Evolutionary conservation across 2,888 invertebrate species (phyloP), one percentile per base, ranked within the genome.

Genomic region (Selenia dentaria): DNA sequence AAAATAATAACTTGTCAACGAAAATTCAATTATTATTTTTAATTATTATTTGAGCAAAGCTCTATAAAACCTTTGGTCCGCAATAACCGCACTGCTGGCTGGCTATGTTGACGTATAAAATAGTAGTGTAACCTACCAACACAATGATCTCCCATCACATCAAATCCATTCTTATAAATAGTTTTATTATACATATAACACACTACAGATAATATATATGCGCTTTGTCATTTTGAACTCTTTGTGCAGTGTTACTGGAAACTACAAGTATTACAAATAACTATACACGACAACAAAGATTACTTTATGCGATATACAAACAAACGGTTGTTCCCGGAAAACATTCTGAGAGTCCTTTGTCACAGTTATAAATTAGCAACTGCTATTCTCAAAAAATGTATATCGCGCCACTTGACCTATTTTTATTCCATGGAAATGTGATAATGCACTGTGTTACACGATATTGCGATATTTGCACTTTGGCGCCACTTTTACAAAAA

Each of bases 311-410:
- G 40, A 51, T 57, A 59, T 62, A 78, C 71, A 79, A 70, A 75
- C 60, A 67, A 58, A 33, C 32, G 11, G 27, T 25, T 63, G 64
- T 84, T 81, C 83, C 73, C 61, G 65, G 84, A 84, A 85, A 52
- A 61, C 51, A 61, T 53, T 71, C 65, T 79, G 72, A 67, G 69
- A 62, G 52, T 53, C 65, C 75, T 67, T 79, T 82, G 75, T 82
- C n/a, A n/a, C n/a, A n/a, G n/a, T n/a, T 56, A 50, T 39, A 61
- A 49, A 51, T 55, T 48, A 57, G 59, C 62, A 64, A 55, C 57
- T 57, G 57, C 41, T 46, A 45, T 54, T 55, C 59, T 53, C 50
- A 34, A 50, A 56, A 62, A 57, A 49, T 64, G 63, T 60, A 55
- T 62, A 60, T 48, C 57, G 41, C 44, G 48, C 40, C 41, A 59